phyloP scores from a whole-genome alignment of 2,797 vertebrate genomes.

The Alexandromys oeconomus region DNA sequence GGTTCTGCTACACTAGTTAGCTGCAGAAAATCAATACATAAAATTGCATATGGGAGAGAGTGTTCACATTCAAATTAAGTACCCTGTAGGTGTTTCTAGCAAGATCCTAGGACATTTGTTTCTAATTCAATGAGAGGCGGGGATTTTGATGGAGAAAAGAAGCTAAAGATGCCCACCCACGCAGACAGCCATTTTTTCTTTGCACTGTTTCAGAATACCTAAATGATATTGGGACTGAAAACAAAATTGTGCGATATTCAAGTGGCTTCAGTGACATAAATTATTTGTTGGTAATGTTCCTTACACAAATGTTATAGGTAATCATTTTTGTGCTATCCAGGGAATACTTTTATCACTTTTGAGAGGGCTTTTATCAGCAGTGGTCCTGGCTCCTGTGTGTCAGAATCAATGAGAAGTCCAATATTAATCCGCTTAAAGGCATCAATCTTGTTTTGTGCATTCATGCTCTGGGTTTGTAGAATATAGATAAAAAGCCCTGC shows the following conservation, averaged over 20 bases:
- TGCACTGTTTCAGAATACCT: conserved; percentile 40
- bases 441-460: not conserved
- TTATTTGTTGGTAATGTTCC: conserved; percentile 65
- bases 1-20: not conserved
- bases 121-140: conserved; percentile 27
- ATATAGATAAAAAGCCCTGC: not conserved
- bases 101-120: conserved; percentile 62
- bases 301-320: conserved; percentile 35
- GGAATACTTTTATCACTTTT: conserved; percentile 57
- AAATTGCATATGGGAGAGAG: conserved; percentile 21
- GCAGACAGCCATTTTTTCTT: not conserved
- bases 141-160: conserved; percentile 40
- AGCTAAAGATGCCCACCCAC: conserved; percentile 14
- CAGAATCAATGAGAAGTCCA: not conserved
- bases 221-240: conserved; percentile 68
- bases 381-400: not conserved
- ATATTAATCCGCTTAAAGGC: not conserved
- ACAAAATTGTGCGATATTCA: conserved; percentile 49
- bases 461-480: not conserved
- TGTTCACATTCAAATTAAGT: conserved; percentile 61
- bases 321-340: conserved; percentile 36
- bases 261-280: conserved; percentile 30
- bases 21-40: conserved; percentile 35
- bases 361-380: conserved; percentile 15
- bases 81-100: conserved; percentile 26